phyloP scores from a whole-genome alignment of 2,113 vertebrate genomes.

The Anhinga anhinga region DNA sequence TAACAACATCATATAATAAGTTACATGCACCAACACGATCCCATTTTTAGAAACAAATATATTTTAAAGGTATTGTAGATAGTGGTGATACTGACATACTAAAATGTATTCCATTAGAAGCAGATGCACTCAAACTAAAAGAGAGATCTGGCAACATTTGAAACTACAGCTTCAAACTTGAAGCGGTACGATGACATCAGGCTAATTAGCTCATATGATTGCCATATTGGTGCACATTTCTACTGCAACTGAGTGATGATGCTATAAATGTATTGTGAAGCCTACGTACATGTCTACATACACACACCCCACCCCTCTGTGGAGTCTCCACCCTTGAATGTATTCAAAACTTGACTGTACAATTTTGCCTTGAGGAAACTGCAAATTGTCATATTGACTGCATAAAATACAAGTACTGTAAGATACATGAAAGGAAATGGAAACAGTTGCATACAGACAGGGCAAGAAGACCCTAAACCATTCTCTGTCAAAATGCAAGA shows the following conservation, averaged over 20 bases:
- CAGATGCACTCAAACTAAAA: not conserved
- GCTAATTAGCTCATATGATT: not conserved
- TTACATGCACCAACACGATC: not conserved
- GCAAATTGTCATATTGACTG: not conserved
- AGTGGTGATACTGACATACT: not conserved
- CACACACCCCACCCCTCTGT: not conserved
- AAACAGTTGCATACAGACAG: not conserved
- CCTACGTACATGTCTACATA: not conserved
- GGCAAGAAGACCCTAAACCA: not conserved
- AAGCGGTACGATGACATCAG: not conserved
- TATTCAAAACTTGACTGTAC: not conserved
- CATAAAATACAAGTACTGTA: not conserved
- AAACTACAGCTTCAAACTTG: not conserved
- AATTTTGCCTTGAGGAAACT: not conserved
- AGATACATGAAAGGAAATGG: not conserved
- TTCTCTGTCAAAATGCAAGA: not conserved
- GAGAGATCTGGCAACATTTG: not conserved
- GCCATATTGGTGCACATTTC: not conserved
- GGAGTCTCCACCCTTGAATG: not conserved
- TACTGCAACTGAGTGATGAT: not conserved
- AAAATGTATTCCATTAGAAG: not conserved
- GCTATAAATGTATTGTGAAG: not conserved
- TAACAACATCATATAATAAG: not conserved
- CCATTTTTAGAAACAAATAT: not conserved
- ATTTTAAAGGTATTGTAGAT: not conserved